phyloP scores from a whole-genome alignment of 2,113 vertebrate genomes.

The Trematocara unimaculatum region DNA sequence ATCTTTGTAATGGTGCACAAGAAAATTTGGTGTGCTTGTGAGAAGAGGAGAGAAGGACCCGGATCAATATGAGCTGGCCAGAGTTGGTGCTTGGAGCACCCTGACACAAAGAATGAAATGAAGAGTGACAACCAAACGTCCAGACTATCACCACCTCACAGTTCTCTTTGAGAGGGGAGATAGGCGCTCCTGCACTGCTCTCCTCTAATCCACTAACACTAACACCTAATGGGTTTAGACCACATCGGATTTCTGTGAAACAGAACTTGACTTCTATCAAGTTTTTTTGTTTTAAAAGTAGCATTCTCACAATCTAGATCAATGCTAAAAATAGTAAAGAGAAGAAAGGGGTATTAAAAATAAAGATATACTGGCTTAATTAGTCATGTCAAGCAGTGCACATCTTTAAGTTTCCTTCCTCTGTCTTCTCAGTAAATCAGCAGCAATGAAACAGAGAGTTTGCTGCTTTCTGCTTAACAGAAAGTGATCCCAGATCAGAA shows the following conservation, averaged over 20 bases:
- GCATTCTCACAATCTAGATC: not conserved
- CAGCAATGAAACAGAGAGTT: not conserved
- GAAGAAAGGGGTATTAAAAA: not conserved
- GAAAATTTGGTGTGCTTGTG: not conserved
- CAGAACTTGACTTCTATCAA: conserved; percentile 12
- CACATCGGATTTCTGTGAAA: conserved; percentile 39
- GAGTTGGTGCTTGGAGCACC: conserved; percentile 38
- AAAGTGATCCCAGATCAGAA: not conserved
- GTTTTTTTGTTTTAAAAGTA: not conserved
- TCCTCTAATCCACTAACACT: conserved; percentile 20
- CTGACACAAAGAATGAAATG: conserved; percentile 52
- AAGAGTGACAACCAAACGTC: conserved; percentile 48
- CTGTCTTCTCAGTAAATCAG: not conserved
- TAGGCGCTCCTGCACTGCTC: conserved; percentile 2
- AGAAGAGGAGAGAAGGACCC: not conserved
- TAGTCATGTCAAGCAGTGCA: not conserved
- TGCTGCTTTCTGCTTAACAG: not conserved
- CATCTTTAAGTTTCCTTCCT: not conserved
- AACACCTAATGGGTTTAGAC: conserved; percentile 21
- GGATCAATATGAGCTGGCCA: conserved; percentile 48
- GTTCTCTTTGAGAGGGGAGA: conserved; percentile 10
- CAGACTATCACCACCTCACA: conserved; percentile 16
- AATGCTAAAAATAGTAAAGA: not conserved
- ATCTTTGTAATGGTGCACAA: not conserved
- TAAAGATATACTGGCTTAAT: not conserved